These are phyloP conservation scores for Stylophora pistillata DNA, from an alignment of 64 coral and sea anemone genomes.

Conservation along the genomic window DNA sequence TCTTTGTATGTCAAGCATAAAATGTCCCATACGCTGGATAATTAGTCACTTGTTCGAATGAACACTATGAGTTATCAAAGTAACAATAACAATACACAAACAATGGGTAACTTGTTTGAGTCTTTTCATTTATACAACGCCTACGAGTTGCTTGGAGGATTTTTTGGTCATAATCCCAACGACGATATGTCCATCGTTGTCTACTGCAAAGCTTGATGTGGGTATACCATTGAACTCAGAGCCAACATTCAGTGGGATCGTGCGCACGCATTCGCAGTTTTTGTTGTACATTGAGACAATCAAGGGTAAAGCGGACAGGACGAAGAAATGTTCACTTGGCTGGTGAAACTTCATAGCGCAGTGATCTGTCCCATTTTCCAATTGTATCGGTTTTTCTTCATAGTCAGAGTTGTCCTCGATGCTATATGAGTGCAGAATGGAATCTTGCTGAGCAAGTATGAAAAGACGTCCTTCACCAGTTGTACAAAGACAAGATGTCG, in stretches of 20 bases:
- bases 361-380: too few species aligned
- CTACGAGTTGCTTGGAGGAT: too few species aligned
- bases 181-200: not conserved
- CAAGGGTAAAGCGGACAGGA: not conserved
- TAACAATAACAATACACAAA: too few species aligned
- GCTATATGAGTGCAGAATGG: not conserved
- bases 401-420: not conserved
- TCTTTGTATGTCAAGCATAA: too few species aligned
- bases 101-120: too few species aligned
- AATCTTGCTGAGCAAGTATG: not conserved
- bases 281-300: slow-evolving; percentile 17
- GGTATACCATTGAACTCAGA: not conserved
- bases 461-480: slow-evolving; percentile 1
- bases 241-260: not conserved
- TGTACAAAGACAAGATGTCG: not conserved
- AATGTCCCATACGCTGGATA: too few species aligned
- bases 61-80: too few species aligned
- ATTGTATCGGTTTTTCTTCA: too few species aligned
- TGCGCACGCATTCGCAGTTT: not conserved
- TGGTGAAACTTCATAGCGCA: not conserved
- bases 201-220: not conserved
- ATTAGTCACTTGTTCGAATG: too few species aligned
- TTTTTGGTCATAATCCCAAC: too few species aligned
- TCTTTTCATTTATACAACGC: too few species aligned
- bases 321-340: not conserved